phyloP scores from a whole-genome alignment of 2,113 vertebrate species.

The Drymodes brunneopygia region DNA sequence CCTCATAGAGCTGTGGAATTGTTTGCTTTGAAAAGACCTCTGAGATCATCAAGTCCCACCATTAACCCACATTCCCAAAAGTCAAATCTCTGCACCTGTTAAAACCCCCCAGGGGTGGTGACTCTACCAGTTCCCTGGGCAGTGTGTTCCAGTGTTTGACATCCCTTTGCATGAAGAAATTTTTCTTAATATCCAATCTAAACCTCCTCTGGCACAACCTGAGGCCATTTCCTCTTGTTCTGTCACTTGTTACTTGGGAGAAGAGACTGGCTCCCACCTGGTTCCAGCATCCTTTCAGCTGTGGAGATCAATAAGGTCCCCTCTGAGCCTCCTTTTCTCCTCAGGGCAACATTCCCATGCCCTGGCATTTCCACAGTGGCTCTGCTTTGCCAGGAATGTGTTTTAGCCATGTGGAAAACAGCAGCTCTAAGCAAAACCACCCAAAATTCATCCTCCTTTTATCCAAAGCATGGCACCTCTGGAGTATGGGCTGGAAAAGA shows the following conservation, averaged over 20 bases:
- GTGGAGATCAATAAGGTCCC: neutral
- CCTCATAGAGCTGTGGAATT: neutral
- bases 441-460: neutral
- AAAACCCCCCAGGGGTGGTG: neutral
- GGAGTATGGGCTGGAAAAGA: neutral
- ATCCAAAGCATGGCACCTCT: neutral
- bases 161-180: neutral
- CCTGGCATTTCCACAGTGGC: neutral
- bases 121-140: neutral
- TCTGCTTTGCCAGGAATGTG: neutral
- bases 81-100: neutral
- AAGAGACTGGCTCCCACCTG: neutral
- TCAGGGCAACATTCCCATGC: accelerated
- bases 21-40: neutral
- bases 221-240: neutral
- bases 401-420: neutral
- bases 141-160: neutral
- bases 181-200: neutral
- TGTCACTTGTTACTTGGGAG: neutral
- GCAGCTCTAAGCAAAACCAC: neutral
- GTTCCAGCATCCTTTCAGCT: neutral
- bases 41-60: neutral
- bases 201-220: neutral
- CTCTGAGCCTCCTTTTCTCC: neutral
- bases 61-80: neutral